phyloP scores from a whole-genome alignment of 2,113 vertebrate species.

The Circaetus gallicus region DNA sequence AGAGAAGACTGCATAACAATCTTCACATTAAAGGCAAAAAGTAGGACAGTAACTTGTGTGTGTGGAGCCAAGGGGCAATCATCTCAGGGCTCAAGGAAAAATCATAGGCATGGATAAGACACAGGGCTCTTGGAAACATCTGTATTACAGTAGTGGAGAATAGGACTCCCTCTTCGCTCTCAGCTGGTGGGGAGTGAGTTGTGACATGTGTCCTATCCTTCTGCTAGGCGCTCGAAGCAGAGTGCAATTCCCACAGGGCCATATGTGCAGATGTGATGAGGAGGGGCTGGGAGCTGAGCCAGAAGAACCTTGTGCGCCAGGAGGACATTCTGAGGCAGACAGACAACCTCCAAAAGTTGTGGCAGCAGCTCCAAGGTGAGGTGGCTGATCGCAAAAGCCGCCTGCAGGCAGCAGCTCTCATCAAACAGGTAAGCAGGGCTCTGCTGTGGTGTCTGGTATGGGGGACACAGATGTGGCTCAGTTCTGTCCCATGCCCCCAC shows the following conservation, averaged over 20 bases:
- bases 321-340: slow-evolving; percentile 72
- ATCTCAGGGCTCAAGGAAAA: background rate
- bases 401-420: slow-evolving; percentile 78
- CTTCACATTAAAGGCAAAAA: background rate
- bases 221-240: slow-evolving; percentile 78
- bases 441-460: background rate
- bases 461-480: background rate
- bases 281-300: slow-evolving; percentile 76
- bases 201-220: background rate
- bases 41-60: background rate
- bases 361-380: slow-evolving; percentile 77
- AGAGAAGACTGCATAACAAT: background rate
- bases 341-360: slow-evolving; percentile 73
- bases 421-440: slow-evolving; percentile 75
- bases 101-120: background rate
- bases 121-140: background rate
- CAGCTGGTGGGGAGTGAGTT: background rate
- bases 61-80: background rate
- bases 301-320: slow-evolving; percentile 5
- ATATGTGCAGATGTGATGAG: slow-evolving; percentile 71
- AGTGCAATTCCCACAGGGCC: slow-evolving; percentile 78
- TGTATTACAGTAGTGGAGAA: background rate
- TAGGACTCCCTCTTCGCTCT: background rate
- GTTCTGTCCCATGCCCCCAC: background rate
- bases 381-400: slow-evolving; percentile 44